phyloP scores from a whole-genome alignment of 2,113 vertebrate genomes.

The Saimiri boliviensis region DNA sequence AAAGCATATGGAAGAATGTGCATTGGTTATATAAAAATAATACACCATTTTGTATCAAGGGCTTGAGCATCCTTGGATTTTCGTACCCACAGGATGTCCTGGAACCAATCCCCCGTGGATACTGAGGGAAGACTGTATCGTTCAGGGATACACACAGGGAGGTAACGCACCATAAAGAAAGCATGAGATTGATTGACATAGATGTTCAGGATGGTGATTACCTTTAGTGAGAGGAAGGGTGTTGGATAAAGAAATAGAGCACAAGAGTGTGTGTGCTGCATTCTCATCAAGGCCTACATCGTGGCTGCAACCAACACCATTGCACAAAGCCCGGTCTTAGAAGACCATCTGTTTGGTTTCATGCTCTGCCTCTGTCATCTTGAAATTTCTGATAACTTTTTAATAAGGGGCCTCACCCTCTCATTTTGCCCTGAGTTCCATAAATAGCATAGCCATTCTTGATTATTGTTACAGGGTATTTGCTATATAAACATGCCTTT shows the following conservation, averaged over 20 bases:
- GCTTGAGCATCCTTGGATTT: not conserved
- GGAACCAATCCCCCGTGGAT: not conserved
- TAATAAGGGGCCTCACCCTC: not conserved
- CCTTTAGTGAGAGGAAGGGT: not conserved
- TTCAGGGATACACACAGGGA: not conserved
- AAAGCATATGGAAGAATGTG: not conserved
- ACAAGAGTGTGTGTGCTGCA: rapidly evolving
- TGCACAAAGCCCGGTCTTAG: too few relatives aligned
- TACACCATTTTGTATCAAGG: not conserved
- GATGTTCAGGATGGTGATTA: not conserved
- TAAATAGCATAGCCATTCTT: not conserved
- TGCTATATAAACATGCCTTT: not conserved
- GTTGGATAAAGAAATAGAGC: rapidly evolving
- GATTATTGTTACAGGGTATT: not conserved
- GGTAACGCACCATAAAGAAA: too few relatives aligned
- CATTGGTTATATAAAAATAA: not conserved
- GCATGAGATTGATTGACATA: rapidly evolving
- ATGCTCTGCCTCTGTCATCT: not conserved
- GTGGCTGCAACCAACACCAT: rapidly evolving
- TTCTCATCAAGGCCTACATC: not conserved
- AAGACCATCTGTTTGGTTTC: not conserved
- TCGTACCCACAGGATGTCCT: not conserved
- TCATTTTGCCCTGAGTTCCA: not conserved
- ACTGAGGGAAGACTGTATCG: not conserved
- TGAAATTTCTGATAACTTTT: not conserved